Percentiles rank a stretch among this genome's conserved stretches.
These are phyloP conservation scores for Cephalopterus ornatus DNA, from an alignment of 2,113 vertebrate genomes.

Conservation along the genomic window DNA sequence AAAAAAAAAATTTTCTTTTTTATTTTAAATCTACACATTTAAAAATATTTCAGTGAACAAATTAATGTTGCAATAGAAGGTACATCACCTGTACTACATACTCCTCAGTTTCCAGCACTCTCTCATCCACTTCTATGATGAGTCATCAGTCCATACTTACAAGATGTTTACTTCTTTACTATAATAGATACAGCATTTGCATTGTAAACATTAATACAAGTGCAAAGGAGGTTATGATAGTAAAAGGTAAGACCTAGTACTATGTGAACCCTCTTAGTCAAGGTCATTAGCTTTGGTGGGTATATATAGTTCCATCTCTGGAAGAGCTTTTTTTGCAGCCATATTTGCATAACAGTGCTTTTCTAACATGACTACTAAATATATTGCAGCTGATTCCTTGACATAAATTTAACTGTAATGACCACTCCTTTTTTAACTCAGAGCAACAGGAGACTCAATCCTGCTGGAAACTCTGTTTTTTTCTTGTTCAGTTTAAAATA, in stretches of 20 bases:
- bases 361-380: background rate
- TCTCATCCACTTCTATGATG: background rate
- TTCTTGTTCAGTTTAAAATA: background rate
- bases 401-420: background rate
- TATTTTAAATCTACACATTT: conserved; percentile 61
- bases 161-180: background rate
- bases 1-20: conserved; percentile 50
- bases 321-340: background rate
- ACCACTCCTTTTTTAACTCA: background rate
- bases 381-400: background rate
- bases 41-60: conserved; percentile 50
- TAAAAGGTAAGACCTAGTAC: background rate
- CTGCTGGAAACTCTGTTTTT: background rate
- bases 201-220: background rate
- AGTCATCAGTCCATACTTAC: background rate
- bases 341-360: background rate
- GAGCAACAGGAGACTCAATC: background rate
- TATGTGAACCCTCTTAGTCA: background rate
- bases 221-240: background rate
- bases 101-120: background rate
- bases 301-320: background rate
- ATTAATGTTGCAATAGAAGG: conserved; percentile 5
- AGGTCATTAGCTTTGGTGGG: background rate
- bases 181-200: background rate
- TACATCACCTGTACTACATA: background rate